Conservation (phyloP, 2,888 invertebrate genomes). For the Entomobrya multifasciata region DNA sequence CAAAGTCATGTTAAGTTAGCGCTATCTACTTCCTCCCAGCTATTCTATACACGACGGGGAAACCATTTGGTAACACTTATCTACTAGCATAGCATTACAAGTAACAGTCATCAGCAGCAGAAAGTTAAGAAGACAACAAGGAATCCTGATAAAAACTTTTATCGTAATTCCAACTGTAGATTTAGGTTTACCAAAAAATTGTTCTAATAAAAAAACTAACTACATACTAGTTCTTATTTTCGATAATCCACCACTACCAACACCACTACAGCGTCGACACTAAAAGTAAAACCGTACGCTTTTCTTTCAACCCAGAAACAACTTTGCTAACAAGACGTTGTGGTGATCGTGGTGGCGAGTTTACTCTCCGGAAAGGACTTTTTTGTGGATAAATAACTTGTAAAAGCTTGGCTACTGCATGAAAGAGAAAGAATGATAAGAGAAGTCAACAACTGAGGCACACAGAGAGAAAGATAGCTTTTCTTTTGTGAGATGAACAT, state of each 20-base stretch:
- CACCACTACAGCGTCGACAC: too few species aligned
- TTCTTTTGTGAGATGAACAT: not conserved
- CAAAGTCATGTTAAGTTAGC: slow-evolving; percentile 12
- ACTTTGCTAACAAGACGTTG: not conserved
- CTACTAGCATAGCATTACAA: too few species aligned
- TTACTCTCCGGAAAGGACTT: slow-evolving; percentile 11
- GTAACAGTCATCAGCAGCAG: too few species aligned
- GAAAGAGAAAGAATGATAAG: not conserved
- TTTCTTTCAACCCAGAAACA: not conserved
- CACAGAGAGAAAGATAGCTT: not conserved
- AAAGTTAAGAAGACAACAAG: too few species aligned
- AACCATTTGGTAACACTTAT: not conserved
- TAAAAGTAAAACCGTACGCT: too few species aligned
- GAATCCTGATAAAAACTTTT: too few species aligned
- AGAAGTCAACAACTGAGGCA: not conserved
- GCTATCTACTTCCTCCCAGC: slow-evolving; percentile 10
- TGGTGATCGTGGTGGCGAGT: not conserved
- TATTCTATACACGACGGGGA: slow-evolving; percentile 7
- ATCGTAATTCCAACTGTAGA: too few species aligned
- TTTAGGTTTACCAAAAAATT: too few species aligned
- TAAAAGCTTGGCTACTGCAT: not conserved
- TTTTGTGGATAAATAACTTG: slow-evolving; percentile 20
- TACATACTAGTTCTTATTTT: not conserved
- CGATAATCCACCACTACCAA: not conserved
- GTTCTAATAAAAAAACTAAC: too few species aligned